Evolutionary conservation across 2,888 invertebrate species (phyloP).

Genomic region (Stenotaenia linearis): DNA sequence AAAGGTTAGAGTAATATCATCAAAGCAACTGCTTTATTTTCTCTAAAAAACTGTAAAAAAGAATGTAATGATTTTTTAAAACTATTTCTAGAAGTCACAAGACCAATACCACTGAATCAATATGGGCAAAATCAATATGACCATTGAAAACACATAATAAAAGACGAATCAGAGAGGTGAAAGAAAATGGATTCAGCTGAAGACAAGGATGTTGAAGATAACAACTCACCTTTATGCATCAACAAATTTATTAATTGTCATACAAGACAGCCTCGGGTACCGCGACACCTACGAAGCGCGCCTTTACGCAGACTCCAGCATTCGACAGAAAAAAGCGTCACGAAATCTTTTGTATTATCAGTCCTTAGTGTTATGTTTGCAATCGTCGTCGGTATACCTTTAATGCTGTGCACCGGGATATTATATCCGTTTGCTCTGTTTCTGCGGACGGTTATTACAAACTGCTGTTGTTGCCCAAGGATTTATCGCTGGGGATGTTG

Average conservation of each 20-base stretch:
- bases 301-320: constrained; percentile 48
- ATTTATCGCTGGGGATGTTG: constrained; percentile 33
- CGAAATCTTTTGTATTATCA: constrained; percentile 40
- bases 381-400: constrained; percentile 49
- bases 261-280: background rate
- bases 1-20: background rate
- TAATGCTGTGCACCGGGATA: constrained; percentile 42
- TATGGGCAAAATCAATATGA: constrained; percentile 4
- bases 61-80: background rate
- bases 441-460: constrained; percentile 39
- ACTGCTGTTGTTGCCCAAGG: constrained; percentile 39
- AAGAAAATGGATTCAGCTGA: background rate
- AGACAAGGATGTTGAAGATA: background rate
- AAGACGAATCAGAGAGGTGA: background rate
- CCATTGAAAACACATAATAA: background rate
- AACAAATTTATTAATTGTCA: background rate
- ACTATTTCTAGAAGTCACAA: background rate
- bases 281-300: constrained; percentile 44
- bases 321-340: constrained; percentile 48
- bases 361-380: constrained; percentile 45
- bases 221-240: background rate
- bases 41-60: background rate
- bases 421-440: constrained; percentile 47
- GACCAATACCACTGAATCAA: background rate
- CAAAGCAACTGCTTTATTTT: background rate